Conservation (phyloP, 1,140 invertebrate species). For the Trichomalopsis sarcophagae region DNA sequence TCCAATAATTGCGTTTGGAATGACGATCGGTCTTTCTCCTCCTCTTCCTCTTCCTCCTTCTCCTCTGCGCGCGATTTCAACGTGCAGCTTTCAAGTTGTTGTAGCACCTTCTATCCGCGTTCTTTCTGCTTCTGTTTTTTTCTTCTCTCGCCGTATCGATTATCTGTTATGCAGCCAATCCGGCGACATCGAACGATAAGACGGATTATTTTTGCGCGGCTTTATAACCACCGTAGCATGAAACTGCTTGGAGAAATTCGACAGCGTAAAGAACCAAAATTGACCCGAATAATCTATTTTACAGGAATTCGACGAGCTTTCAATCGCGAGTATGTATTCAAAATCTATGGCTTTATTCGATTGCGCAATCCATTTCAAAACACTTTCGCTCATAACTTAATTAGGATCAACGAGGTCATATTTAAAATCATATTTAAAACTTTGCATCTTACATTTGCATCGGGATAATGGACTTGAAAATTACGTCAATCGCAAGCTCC, state of each 20-base stretch:
- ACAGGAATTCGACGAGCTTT: too few species aligned
- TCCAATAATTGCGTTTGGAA: conserved; percentile 43
- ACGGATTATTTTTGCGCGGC: conserved; percentile 23
- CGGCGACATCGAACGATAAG: neutral
- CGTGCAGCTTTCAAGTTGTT: neutral
- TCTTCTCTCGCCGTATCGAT: conserved; percentile 2
- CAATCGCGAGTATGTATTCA: too few species aligned
- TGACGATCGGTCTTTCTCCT: conserved; percentile 24
- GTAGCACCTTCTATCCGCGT: neutral
- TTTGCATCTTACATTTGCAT: conserved; percentile 17
- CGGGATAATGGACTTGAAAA: conserved; percentile 30
- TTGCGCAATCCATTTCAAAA: too few species aligned
- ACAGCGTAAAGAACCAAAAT: too few species aligned
- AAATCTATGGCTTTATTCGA: too few species aligned
- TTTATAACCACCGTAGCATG: neutral
- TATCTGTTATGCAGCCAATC: conserved; percentile 16
- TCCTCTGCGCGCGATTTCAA: too few species aligned
- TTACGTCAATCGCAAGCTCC: conserved; percentile 33
- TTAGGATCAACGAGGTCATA: conserved; percentile 9
- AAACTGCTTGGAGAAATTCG: too few species aligned
- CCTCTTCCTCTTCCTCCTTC: neutral
- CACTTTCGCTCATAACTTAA: neutral
- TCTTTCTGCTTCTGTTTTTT: neutral
- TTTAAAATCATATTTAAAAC: conserved; percentile 9
- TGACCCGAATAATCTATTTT: too few species aligned